Evolutionary conservation across 2,888 invertebrate genomes (phyloP).

Genomic region (Sarcophaga carnaria): DNA sequence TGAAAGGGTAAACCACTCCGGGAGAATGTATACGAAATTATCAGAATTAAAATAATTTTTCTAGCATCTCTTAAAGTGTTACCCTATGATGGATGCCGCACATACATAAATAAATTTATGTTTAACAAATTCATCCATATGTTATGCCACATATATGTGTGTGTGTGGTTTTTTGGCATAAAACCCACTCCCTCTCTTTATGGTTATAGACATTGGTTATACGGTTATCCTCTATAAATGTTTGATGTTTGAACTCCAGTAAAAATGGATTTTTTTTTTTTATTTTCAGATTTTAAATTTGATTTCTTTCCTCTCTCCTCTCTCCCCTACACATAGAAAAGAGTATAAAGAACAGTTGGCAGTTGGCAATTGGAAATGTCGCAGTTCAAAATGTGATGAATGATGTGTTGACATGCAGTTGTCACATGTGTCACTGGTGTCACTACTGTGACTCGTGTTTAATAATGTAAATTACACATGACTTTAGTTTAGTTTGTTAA

Average conservation of each 20-base stretch:
- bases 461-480: not conserved
- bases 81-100: too few species aligned
- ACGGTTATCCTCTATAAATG: too few species aligned
- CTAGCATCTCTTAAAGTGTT: too few species aligned
- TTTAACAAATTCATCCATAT: too few species aligned
- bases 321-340: not conserved
- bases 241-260: not conserved
- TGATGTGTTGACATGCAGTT: constrained; percentile 19
- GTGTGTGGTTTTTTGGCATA: too few species aligned
- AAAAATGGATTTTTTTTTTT: not conserved
- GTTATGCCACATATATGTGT: too few species aligned
- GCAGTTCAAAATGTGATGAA: not conserved
- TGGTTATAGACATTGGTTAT: too few species aligned
- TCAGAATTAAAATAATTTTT: not conserved
- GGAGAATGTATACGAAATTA: not conserved
- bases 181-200: too few species aligned
- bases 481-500: not conserved
- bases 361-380: constrained; percentile 13
- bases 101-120: too few species aligned
- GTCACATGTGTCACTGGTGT: constrained; percentile 13
- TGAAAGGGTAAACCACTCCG: not conserved
- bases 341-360: not conserved
- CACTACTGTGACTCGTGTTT: not conserved
- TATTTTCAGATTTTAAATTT: not conserved
- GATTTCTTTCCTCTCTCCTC: constrained; percentile 2